These are phyloP conservation scores for Rousettus madagascariensis DNA, from an alignment of 2,797 vertebrate species.

Conservation along the genomic window DNA sequence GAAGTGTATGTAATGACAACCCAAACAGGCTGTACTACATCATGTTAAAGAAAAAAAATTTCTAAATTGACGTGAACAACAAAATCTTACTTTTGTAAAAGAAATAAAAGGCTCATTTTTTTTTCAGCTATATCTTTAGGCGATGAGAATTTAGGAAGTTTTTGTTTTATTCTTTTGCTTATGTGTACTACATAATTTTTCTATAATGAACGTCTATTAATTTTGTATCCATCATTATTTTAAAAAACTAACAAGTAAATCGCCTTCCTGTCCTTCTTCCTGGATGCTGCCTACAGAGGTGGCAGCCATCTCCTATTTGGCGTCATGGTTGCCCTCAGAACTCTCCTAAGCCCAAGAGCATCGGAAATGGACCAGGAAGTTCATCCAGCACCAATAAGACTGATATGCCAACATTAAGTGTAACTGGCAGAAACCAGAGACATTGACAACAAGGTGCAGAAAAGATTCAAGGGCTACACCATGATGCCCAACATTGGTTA, in stretches of 20 bases:
- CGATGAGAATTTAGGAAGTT: neutral
- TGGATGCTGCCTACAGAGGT: neutral
- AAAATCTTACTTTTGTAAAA: slow-evolving; percentile 22
- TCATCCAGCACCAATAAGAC: neutral
- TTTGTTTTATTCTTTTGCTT: slow-evolving; percentile 12
- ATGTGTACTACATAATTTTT: neutral
- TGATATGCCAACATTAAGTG: neutral
- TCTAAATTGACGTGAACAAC: neutral
- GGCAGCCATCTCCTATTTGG: neutral
- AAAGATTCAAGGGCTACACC: neutral
- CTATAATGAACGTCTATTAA: neutral
- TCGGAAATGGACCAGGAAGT: neutral
- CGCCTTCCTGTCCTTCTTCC: neutral
- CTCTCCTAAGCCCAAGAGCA: neutral
- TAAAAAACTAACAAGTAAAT: neutral
- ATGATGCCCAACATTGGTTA: neutral
- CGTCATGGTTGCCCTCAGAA: neutral
- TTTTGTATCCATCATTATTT: neutral
- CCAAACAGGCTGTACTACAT: neutral
- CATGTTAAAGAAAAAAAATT: neutral
- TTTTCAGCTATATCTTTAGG: neutral
- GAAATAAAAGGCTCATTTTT: neutral
- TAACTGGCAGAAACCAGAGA: neutral
- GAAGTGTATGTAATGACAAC: neutral
- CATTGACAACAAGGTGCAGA: neutral